phyloP scores from a whole-genome alignment of 2,113 vertebrate genomes.

The Chionis minor region DNA sequence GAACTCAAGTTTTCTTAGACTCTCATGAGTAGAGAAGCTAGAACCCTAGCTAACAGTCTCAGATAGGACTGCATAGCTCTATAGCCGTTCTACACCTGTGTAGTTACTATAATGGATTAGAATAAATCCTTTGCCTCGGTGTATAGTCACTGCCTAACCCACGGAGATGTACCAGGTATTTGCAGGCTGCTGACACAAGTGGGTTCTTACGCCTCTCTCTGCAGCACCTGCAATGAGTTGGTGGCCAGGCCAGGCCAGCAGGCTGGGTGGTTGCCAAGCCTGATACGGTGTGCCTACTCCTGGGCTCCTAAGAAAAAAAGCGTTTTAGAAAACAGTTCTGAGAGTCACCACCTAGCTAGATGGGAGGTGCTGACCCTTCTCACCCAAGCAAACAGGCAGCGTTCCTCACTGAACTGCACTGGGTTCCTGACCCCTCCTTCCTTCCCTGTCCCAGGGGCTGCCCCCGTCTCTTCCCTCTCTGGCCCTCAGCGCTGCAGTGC shows the following conservation, averaged over 20 bases:
- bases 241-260: neutral
- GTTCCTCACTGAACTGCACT: rapidly evolving
- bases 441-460: neutral
- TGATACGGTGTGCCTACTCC: neutral
- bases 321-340: neutral
- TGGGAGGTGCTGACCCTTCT: neutral
- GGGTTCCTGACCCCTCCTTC: neutral
- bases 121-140: neutral
- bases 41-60: neutral
- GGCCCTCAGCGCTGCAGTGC: rapidly evolving
- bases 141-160: neutral
- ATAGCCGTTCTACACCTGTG: neutral
- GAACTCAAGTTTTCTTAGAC: neutral
- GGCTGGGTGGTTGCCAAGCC: too few relatives aligned
- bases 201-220: neutral
- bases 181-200: neutral
- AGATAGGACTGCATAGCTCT: neutral
- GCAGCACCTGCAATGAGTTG: neutral
- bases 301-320: neutral
- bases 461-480: rapidly evolving
- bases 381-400: neutral
- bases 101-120: neutral
- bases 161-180: neutral
- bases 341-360: neutral
- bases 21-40: neutral